Evolutionary conservation across 1,140 invertebrate species (phyloP).

Genomic region (Neocloeon triangulifer): DNA sequence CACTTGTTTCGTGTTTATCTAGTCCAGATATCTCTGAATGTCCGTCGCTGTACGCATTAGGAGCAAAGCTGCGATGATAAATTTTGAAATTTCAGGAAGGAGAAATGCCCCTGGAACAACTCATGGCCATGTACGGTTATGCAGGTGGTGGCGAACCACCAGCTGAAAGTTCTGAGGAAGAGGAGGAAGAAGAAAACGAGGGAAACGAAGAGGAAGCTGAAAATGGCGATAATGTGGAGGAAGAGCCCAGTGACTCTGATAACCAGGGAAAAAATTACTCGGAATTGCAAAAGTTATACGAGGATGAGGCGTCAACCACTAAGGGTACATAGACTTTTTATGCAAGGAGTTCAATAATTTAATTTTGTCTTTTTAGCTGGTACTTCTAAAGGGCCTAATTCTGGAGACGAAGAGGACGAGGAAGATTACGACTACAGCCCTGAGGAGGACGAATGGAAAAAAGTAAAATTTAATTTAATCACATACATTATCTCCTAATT

Average conservation of each 20-base stretch:
- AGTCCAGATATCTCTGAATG: no score
- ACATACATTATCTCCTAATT: no score
- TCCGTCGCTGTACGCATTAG: no score
- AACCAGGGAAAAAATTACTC: constrained; percentile 1
- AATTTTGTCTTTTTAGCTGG: no score
- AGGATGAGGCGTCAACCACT: not conserved
- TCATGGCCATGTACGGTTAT: constrained; percentile 72
- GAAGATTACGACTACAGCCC: constrained; percentile 2
- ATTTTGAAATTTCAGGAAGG: constrained; percentile 28
- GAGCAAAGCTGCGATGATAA: no score
- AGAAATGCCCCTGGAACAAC: constrained; percentile 85
- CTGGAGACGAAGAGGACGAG: constrained; percentile 1
- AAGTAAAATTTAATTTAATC: not conserved
- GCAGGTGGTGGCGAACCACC: constrained; percentile 9
- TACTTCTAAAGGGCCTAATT: no score
- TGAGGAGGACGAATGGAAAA: constrained; percentile 2
- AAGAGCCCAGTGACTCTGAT: no score
- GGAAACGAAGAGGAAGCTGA: constrained; percentile 17
- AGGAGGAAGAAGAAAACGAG: not conserved
- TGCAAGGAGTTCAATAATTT: no score
- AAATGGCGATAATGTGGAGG: constrained; percentile 16
- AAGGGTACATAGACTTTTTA: no score
- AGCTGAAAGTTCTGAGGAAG: constrained; percentile 17
- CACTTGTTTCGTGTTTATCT: no score
- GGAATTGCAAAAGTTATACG: not conserved